Percentiles rank a stretch among this genome's conserved stretches.
These are phyloP conservation scores for Orchesella cincta DNA, from an alignment of 1,140 invertebrate species.

Conservation along the genomic window DNA sequence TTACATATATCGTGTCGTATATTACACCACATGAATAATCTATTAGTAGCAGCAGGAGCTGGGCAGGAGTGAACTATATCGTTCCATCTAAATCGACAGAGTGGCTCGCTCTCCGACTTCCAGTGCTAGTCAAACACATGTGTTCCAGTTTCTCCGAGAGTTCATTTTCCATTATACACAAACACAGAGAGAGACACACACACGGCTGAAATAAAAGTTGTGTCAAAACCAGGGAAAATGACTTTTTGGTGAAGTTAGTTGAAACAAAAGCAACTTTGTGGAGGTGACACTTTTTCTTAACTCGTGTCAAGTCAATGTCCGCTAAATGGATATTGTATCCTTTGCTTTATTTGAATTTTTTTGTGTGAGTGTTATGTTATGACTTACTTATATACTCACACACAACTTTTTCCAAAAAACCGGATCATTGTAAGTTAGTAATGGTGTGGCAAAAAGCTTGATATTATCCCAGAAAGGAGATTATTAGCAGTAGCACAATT, in stretches of 20 bases:
- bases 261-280: not conserved
- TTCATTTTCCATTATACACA: not conserved
- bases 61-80: too few relatives aligned
- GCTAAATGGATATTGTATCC: not conserved
- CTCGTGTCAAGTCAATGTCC: constrained; percentile 13
- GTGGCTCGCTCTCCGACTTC: not conserved
- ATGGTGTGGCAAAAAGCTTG: too few relatives aligned
- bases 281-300: too few relatives aligned
- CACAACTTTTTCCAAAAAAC: too few relatives aligned
- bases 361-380: too few relatives aligned
- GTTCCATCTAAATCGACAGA: not conserved
- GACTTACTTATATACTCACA: too few relatives aligned
- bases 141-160: not conserved
- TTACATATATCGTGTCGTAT: too few relatives aligned
- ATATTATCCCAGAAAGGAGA: not conserved
- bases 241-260: not conserved
- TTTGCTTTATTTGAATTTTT: too few relatives aligned
- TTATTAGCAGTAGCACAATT: not conserved
- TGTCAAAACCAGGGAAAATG: not conserved
- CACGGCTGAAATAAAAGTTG: too few relatives aligned
- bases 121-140: too few relatives aligned
- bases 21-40: constrained; percentile 4
- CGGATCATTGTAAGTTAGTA: too few relatives aligned
- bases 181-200: not conserved
- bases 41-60: not conserved